Percentiles rank a stretch among this genome's conserved stretches.
phyloP scores from a whole-genome alignment of 2,797 vertebrate species.

The Tarsius wallacei region DNA sequence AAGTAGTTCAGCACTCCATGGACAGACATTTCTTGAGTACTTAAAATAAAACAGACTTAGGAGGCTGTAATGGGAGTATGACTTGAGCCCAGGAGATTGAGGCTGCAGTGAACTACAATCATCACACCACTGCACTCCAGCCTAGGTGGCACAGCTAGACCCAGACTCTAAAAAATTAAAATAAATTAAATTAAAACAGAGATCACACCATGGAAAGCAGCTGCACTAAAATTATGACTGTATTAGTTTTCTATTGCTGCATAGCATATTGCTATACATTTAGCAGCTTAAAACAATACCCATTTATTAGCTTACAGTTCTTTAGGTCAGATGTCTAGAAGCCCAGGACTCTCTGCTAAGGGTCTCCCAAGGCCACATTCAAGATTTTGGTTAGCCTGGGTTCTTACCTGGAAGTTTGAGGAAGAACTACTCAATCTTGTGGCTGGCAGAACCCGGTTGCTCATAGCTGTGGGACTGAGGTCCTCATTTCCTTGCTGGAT shows the following conservation, averaged over 20 bases:
- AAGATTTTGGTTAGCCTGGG: neutral
- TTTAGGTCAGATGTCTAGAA: neutral
- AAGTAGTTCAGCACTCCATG: neutral
- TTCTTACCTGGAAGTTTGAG: too few relatives aligned
- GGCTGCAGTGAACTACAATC: too few relatives aligned
- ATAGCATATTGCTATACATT: too few relatives aligned
- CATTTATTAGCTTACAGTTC: neutral
- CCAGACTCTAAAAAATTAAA: too few relatives aligned
- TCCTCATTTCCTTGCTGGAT: neutral
- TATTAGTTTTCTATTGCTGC: rapidly evolving
- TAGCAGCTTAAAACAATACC: neutral
- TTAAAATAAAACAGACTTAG: neutral
- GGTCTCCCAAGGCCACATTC: rapidly evolving
- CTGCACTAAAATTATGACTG: neutral
- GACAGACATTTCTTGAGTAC: neutral
- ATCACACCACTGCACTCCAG: too few relatives aligned
- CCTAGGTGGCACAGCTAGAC: too few relatives aligned
- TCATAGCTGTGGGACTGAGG: neutral
- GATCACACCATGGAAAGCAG: neutral
- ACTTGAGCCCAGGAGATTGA: too few relatives aligned
- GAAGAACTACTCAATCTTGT: rapidly evolving
- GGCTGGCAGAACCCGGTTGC: neutral
- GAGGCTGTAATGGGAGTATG: too few relatives aligned
- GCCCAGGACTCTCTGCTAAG: rapidly evolving
- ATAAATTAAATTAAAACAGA: neutral